Conservation (phyloP, 2,797 vertebrate species). For the Sebastes steindachneri region DNA sequence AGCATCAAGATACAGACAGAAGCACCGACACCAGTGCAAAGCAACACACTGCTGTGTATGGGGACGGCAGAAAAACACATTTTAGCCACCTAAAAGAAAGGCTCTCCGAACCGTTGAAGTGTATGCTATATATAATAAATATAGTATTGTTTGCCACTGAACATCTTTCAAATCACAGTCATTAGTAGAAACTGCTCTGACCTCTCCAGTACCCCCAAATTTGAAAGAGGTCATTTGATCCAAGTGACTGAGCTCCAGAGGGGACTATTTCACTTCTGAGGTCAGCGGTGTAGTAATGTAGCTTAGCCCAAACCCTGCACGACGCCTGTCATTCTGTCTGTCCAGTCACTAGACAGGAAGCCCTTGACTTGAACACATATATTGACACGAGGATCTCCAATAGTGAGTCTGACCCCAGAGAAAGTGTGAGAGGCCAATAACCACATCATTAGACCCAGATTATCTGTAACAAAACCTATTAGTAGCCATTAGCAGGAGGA, state of each 20-base stretch:
- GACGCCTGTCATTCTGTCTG: conserved; percentile 8
- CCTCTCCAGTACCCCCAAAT: not conserved
- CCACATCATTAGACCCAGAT: conserved; percentile 69
- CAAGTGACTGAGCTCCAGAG: not conserved
- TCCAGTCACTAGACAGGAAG: conserved; percentile 4
- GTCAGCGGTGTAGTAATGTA: not conserved
- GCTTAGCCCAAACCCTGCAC: not conserved
- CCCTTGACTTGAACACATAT: conserved; percentile 46
- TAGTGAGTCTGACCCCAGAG: conserved; percentile 46
- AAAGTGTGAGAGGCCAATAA: conserved; percentile 45
- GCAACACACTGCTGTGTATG: too few relatives aligned
- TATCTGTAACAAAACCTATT: conserved; percentile 71
- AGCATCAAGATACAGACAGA: too few relatives aligned
- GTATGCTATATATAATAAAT: not conserved
- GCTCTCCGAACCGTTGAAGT: too few relatives aligned
- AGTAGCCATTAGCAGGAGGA: conserved; percentile 64
- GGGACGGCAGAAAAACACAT: too few relatives aligned
- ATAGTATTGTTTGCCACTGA: not conserved
- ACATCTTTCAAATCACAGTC: not conserved
- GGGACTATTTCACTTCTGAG: conserved; percentile 4
- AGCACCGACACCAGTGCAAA: too few relatives aligned
- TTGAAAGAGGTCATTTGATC: not conserved
- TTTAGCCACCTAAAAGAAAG: too few relatives aligned
- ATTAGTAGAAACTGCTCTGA: not conserved
- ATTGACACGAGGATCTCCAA: conserved; percentile 56